A percentile compares a stretch with the other conserved stretches of the same genome.
Conservation (phyloP, 2,888 invertebrate species). For the Nomada goodeniana region DNA sequence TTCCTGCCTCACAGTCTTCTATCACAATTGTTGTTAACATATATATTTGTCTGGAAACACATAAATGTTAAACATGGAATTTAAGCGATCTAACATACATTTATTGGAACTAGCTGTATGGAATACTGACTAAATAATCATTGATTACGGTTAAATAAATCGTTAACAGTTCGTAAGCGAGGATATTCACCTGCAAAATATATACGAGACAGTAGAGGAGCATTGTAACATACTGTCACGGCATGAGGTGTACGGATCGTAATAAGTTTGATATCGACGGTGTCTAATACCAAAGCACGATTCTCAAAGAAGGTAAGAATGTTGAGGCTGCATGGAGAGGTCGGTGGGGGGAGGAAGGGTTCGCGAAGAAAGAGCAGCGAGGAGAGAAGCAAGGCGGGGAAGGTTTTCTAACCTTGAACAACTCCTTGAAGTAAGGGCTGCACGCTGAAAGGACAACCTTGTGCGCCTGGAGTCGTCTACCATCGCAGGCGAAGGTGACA, state of each 20-base stretch:
- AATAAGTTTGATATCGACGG: constrained; percentile 34
- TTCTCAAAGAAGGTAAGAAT: constrained; percentile 44
- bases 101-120: neutral
- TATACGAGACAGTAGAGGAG: constrained; percentile 10
- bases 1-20: neutral
- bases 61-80: neutral
- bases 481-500: constrained; percentile 94
- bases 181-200: constrained; percentile 15
- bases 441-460: constrained; percentile 94
- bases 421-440: constrained; percentile 94
- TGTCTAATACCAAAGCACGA: constrained; percentile 41
- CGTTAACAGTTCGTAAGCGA: neutral
- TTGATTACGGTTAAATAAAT: constrained; percentile 11
- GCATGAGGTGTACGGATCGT: constrained; percentile 11
- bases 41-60: neutral
- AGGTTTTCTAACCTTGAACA: constrained; percentile 90
- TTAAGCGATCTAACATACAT: neutral
- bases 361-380: constrained; percentile 40
- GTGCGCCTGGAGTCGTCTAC: constrained; percentile 93
- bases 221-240: constrained; percentile 25
- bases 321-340: constrained; percentile 45
- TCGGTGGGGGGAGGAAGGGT: constrained; percentile 42
- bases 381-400: constrained; percentile 67
- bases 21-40: neutral
- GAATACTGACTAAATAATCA: neutral